Percentiles rank a stretch among this genome's conserved stretches.
These are phyloP conservation scores for Parauchenoglanis punctatus DNA, from an alignment of 2,797 vertebrate species.

Conservation along the genomic window DNA sequence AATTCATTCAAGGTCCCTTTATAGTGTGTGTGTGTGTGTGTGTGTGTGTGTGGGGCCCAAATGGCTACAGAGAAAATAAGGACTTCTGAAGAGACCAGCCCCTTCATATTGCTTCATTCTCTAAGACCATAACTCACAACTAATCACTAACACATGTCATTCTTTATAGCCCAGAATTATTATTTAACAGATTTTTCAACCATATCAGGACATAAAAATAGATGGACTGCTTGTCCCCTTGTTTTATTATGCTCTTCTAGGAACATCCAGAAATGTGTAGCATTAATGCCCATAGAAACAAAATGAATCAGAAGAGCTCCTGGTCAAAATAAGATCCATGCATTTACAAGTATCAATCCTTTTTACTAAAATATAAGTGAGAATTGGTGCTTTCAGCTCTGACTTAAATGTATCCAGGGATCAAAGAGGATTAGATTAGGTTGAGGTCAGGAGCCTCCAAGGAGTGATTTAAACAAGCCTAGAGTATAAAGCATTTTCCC, in stretches of 20 bases:
- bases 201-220: slow-evolving; percentile 48
- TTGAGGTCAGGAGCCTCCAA: slow-evolving; percentile 51
- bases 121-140: slow-evolving; percentile 55
- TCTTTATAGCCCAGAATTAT: slow-evolving; percentile 56
- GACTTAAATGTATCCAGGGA: slow-evolving; percentile 42
- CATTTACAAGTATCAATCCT: not conserved
- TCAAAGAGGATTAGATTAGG: slow-evolving; percentile 62
- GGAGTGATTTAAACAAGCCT: slow-evolving; percentile 52
- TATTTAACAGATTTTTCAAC: slow-evolving; percentile 48
- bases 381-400: slow-evolving; percentile 35
- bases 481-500: slow-evolving; percentile 50
- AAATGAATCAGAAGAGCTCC: not conserved
- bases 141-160: slow-evolving; percentile 60
- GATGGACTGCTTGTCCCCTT: slow-evolving; percentile 12
- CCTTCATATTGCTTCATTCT: slow-evolving; percentile 54
- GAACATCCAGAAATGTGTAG: not conserved
- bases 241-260: slow-evolving; percentile 21
- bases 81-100: slow-evolving; percentile 52
- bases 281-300: not conserved
- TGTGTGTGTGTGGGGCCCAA: slow-evolving; percentile 86
- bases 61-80: slow-evolving; percentile 64
- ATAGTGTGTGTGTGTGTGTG: slow-evolving; percentile 81
- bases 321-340: not conserved
- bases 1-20: slow-evolving; percentile 76
- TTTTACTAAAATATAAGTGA: slow-evolving; percentile 11